Base-by-base conservation (phyloP, 2,797 vertebrate genomes). In the Lates japonicus region DNA sequence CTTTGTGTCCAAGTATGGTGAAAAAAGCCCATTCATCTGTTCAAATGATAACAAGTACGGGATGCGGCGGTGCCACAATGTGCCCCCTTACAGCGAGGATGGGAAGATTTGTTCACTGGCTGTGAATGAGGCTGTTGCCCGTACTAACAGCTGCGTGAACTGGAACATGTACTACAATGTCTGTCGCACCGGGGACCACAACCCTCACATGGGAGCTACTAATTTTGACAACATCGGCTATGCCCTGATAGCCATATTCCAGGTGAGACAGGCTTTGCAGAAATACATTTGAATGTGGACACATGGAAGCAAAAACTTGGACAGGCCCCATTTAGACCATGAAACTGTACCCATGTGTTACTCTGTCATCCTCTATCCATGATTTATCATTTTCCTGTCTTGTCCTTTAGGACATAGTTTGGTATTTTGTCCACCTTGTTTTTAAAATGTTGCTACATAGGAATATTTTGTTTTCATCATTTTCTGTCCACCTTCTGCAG, bases 191-290 rank as follows among this genome's bases (percentile, higher is more conserved):
- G 96, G 97, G 2, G 94, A 96, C 0, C 20, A 91, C 2, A 98
- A 98, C 94, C 97, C 97, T 0, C 94, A 97, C 93, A 96, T 95
- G 1, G 97, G 96, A 4, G 95, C 95, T 76, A 95, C 97, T 91
- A 98, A 95, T 78, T 98, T 98, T 59, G 97, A 98, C 88, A 97
- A 98, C 48, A 97, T 97, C 20, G 96, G 95, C 86, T 97, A 96
- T 1, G 97, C 97, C 76, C 97, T 96, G 97, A 97, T 98, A 17
- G 95, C 96, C 61, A 96, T 97, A 84, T 98, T 97, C 92, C 97
- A 98, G 97, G 97, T 97, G 33, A 59, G 31, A 58, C 14, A 4
- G 11, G 4, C 11, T 25, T 3, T 39, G 13, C 19, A 70, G 22
- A 12, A 44, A 49, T 49, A 49, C 4, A 49, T 49, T 9, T 10